Conservation (phyloP, 2,797 vertebrate genomes). For the Enoplosus armatus region DNA sequence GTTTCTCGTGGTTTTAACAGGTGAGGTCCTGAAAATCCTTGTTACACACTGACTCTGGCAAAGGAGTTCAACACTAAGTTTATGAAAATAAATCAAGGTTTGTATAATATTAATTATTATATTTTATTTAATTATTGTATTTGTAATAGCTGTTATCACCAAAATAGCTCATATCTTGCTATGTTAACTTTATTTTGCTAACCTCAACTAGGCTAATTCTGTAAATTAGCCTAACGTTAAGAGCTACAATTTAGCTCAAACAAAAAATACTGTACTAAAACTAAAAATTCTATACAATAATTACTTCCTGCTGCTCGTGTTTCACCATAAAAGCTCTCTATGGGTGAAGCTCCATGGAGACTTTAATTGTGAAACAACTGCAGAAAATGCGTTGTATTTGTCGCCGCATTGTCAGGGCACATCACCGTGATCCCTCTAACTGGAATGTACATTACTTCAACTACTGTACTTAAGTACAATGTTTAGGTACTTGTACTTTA, state of each 20-base stretch:
- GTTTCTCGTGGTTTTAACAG: background rate
- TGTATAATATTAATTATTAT: no score
- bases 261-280: background rate
- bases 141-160: background rate
- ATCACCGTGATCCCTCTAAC: no score
- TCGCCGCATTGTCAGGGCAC: no score
- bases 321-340: slow-evolving; percentile 5
- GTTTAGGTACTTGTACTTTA: no score
- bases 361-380: background rate
- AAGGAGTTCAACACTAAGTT: background rate
- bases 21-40: background rate
- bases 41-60: background rate
- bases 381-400: background rate
- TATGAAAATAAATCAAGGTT: background rate
- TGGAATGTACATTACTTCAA: no score
- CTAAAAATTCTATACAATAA: no score
- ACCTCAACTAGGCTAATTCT: background rate
- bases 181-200: background rate
- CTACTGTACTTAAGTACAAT: no score
- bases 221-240: background rate
- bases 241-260: background rate
- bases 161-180: background rate
- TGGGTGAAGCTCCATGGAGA: background rate
- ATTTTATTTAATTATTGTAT: no score
- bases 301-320: background rate